A percentile compares a stretch with the other conserved stretches of the same genome.
These are phyloP conservation scores for Acipenser ruthenus DNA, from an alignment of 2,797 vertebrate genomes.

Conservation along the genomic window DNA sequence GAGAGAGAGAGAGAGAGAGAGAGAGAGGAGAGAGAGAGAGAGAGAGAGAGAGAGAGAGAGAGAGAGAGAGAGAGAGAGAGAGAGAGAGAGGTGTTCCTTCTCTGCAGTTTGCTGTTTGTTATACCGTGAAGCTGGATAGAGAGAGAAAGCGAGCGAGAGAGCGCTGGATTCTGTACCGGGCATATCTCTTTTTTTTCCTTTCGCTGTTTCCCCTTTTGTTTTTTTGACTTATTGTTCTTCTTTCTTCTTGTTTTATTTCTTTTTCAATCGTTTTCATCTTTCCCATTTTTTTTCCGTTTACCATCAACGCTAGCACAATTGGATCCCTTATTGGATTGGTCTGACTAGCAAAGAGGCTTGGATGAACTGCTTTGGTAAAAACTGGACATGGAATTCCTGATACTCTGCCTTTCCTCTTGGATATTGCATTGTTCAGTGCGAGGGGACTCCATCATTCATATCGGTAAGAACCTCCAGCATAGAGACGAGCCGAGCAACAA, in stretches of 20 bases:
- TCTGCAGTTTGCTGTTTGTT: conserved; percentile 71
- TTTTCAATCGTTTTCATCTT: conserved; percentile 28
- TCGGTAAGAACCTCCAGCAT: conserved; percentile 70
- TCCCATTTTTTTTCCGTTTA: conserved; percentile 14
- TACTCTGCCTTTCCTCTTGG: conserved; percentile 89
- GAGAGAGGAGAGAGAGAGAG: conserved; percentile 11
- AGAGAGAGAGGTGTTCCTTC: conserved; percentile 63
- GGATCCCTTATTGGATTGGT: conserved; percentile 50
- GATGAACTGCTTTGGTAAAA: conserved; percentile 77
- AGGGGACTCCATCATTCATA: conserved; percentile 98
- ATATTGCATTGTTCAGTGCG: conserved; percentile 86
- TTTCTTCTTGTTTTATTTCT: conserved; percentile 17
- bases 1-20: conserved; percentile 21
- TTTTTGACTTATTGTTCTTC: conserved; percentile 19
- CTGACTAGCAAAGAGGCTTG: conserved; percentile 58
- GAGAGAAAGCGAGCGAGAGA: conserved; percentile 53
- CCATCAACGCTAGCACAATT: conserved; percentile 36
- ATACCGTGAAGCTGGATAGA: conserved; percentile 64
- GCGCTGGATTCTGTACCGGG: conserved; percentile 49
- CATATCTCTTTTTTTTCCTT: conserved; percentile 31
- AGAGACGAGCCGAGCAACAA: conserved; percentile 21
- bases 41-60: conserved; percentile 6
- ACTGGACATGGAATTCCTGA: conserved; percentile 93
- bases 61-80: conserved; percentile 23
- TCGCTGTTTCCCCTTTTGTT: conserved; percentile 23